These are phyloP conservation scores for Macrosoma leucophasiata DNA, from an alignment of 2,888 invertebrate species.

Conservation along the genomic window DNA sequence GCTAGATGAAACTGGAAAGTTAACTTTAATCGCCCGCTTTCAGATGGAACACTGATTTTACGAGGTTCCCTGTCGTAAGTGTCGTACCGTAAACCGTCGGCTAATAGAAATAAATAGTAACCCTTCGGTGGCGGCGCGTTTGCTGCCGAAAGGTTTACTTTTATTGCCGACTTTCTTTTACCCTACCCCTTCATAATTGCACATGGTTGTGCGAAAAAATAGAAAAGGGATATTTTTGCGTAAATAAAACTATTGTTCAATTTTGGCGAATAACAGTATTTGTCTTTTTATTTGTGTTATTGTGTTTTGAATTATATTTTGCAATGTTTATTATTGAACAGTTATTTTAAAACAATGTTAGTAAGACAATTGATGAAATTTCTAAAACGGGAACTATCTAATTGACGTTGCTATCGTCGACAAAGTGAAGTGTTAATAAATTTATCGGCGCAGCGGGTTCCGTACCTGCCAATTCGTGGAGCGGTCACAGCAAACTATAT, in stretches of 20 bases:
- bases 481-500: slow-evolving; percentile 34
- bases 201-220: slow-evolving; percentile 52
- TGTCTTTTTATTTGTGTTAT: too few relatives aligned
- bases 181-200: slow-evolving; percentile 66
- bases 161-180: slow-evolving; percentile 68
- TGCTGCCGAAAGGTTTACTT: slow-evolving; percentile 70
- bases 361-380: too few relatives aligned
- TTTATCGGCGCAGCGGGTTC: slow-evolving; percentile 54
- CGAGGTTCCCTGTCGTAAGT: slow-evolving; percentile 38
- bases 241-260: slow-evolving; percentile 43
- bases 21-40: slow-evolving; percentile 37
- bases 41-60: slow-evolving; percentile 44
- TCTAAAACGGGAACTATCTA: slow-evolving; percentile 10
- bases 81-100: slow-evolving; percentile 50
- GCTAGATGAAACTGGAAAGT: slow-evolving; percentile 38
- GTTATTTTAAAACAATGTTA: too few relatives aligned
- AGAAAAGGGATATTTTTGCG: slow-evolving; percentile 43
- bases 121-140: slow-evolving; percentile 65
- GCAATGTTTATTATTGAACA: too few relatives aligned
- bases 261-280: slow-evolving; percentile 28
- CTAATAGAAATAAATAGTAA: slow-evolving; percentile 67
- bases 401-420: slow-evolving; percentile 27
- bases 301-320: too few relatives aligned
- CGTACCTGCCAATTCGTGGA: slow-evolving; percentile 43
- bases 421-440: slow-evolving; percentile 36